phyloP scores from a whole-genome alignment of 2,113 vertebrate species.

The Etheostoma cragini region DNA sequence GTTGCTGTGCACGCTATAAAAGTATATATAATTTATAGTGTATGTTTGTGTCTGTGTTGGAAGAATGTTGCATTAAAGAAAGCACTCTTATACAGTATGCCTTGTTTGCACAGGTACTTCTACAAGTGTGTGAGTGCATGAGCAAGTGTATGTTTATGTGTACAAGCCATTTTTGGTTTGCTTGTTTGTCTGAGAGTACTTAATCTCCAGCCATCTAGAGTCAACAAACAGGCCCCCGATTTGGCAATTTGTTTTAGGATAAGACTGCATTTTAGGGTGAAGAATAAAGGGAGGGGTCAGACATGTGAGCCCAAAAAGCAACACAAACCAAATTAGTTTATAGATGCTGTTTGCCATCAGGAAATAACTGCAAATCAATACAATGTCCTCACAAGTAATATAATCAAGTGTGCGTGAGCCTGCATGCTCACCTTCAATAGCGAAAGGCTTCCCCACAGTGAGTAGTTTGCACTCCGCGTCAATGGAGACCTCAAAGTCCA shows the following conservation, averaged over 20 bases:
- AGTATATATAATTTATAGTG: neutral
- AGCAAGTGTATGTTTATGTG: neutral
- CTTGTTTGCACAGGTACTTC: neutral
- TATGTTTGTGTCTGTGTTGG: neutral
- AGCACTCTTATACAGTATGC: neutral
- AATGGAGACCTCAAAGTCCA: constrained; percentile 97
- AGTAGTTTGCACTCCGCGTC: constrained; percentile 96
- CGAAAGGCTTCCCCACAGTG: constrained; percentile 96
- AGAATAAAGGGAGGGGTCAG: neutral
- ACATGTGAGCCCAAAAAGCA: neutral
- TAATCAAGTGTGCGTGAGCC: constrained; percentile 9
- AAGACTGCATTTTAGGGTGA: neutral
- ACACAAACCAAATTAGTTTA: neutral
- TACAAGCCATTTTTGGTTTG: neutral
- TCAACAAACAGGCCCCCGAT: neutral
- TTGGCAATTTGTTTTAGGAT: neutral
- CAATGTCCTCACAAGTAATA: neutral
- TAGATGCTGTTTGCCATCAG: neutral
- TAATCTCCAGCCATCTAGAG: neutral
- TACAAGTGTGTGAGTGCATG: neutral
- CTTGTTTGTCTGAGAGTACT: neutral
- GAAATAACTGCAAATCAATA: neutral
- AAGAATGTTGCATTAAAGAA: neutral
- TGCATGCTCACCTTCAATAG: constrained; percentile 91
- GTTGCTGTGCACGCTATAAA: neutral